phyloP scores from a whole-genome alignment of 2,888 invertebrate genomes.

The Lumbricus terrestris region DNA sequence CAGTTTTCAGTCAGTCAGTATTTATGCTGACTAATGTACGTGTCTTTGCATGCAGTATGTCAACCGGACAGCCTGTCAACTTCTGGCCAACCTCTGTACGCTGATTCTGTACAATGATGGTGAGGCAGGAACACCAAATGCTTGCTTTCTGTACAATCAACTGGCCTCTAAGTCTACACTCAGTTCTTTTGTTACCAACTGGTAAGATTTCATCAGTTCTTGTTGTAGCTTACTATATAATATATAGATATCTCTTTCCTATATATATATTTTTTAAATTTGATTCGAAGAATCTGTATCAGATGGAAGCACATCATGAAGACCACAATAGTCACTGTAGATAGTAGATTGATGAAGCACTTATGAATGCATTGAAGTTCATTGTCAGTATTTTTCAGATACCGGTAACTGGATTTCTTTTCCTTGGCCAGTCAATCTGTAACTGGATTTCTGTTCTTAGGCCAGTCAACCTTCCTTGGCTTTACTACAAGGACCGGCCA shows the following conservation, averaged over 20 bases:
- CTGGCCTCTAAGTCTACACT: background rate
- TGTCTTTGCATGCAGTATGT: slow-evolving; percentile 35
- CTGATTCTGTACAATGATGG: slow-evolving; percentile 57
- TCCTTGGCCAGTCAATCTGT: slow-evolving; percentile 40
- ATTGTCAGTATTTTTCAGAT: background rate
- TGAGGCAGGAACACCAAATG: background rate
- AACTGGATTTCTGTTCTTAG: slow-evolving; percentile 34
- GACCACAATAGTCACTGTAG: background rate
- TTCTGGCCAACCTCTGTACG: slow-evolving; percentile 70
- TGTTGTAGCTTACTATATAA: background rate
- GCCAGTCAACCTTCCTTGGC: slow-evolving; percentile 46
- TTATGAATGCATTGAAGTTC: background rate
- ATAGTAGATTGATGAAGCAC: too few relatives aligned
- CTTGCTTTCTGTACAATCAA: background rate
- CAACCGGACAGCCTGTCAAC: slow-evolving; percentile 67
- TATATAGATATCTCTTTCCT: too few relatives aligned
- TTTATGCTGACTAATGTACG: background rate
- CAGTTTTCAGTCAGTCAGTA: background rate
- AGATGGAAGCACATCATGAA: background rate
- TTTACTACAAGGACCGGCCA: slow-evolving; percentile 43
- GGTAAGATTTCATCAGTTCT: background rate
- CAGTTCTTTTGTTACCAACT: background rate
- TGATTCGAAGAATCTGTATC: too few relatives aligned
- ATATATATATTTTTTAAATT: too few relatives aligned
- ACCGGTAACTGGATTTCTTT: background rate